These are phyloP conservation scores for Amphiprion clarkii DNA, from an alignment of 2,797 vertebrate species.

Conservation along the genomic window DNA sequence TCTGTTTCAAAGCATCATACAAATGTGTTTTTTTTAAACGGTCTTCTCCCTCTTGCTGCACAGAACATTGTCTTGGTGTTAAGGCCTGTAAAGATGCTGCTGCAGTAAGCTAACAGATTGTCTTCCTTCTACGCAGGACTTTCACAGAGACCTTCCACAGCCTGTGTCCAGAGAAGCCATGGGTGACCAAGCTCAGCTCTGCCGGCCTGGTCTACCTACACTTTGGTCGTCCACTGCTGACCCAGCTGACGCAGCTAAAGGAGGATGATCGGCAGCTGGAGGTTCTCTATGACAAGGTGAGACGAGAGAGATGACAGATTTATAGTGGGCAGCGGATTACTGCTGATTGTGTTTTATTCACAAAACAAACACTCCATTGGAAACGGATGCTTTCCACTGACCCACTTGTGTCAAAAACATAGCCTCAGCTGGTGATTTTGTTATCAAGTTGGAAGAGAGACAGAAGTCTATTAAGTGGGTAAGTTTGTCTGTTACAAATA, in stretches of 20 bases:
- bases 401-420: neutral
- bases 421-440: neutral
- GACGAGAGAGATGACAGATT: slow-evolving; percentile 24
- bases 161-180: slow-evolving; percentile 90
- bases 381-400: slow-evolving; percentile 22
- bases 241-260: slow-evolving; percentile 83
- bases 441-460: neutral
- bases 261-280: slow-evolving; percentile 85
- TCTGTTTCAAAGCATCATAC: neutral
- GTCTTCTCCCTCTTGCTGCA: neutral
- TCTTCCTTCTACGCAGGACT: slow-evolving; percentile 78
- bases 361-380: slow-evolving; percentile 1
- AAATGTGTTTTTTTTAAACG: neutral
- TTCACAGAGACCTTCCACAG: slow-evolving; percentile 90
- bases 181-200: slow-evolving; percentile 96
- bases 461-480: neutral
- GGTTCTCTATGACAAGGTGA: slow-evolving; percentile 91
- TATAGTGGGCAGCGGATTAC: slow-evolving; percentile 14
- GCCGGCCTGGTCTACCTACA: slow-evolving; percentile 94
- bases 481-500: neutral
- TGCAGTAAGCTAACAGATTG: neutral
- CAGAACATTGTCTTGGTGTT: neutral
- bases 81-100: neutral
- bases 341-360: slow-evolving; percentile 34
- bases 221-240: slow-evolving; percentile 90